Evolutionary conservation across 1,140 invertebrate genomes (phyloP).

Genomic region (Subanguina moxae): DNA sequence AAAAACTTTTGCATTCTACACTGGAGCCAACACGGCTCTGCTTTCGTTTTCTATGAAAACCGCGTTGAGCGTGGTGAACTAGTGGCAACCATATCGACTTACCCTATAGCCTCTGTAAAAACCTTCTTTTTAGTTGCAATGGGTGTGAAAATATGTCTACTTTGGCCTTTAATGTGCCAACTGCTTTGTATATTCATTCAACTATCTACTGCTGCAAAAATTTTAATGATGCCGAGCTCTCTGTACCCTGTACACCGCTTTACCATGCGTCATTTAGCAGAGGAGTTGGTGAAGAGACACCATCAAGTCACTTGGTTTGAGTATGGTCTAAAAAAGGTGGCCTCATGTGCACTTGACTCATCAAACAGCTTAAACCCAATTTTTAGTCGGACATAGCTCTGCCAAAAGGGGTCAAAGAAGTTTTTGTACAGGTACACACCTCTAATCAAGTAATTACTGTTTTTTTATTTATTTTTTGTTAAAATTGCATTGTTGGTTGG

Average conservation of each 20-base stretch:
- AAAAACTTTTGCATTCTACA: no score
- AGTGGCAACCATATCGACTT: no score
- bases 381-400: constrained; percentile 40
- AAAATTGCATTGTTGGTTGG: no score
- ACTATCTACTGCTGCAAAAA: constrained; percentile 22
- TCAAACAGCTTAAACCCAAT: not conserved
- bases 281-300: constrained; percentile 48
- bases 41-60: no score
- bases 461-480: no score
- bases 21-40: no score
- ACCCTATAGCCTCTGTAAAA: no score
- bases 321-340: constrained; percentile 47
- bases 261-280: constrained; percentile 49
- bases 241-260: constrained; percentile 48
- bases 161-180: not conserved
- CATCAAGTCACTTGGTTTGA: constrained; percentile 57
- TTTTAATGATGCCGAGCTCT: constrained; percentile 44
- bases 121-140: no score
- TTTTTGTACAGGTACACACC: constrained; percentile 45
- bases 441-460: constrained; percentile 9
- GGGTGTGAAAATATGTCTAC: not conserved
- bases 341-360: not conserved
- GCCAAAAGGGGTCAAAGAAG: constrained; percentile 39
- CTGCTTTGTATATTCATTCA: not conserved
- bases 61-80: no score